phyloP scores from a whole-genome alignment of 2,797 vertebrate genomes.

The Ceyx erithaca region DNA sequence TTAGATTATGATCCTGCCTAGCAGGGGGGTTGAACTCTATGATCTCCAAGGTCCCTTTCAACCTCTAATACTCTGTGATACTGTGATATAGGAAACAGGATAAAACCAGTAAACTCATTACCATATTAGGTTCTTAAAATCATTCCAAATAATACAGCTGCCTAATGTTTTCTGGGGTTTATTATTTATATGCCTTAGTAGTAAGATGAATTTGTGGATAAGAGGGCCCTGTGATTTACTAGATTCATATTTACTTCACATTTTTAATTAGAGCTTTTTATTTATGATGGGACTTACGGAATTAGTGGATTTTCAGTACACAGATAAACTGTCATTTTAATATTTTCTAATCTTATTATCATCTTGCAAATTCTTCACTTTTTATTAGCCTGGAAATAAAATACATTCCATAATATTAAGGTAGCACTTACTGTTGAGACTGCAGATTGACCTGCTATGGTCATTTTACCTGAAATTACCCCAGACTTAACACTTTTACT shows the following conservation, averaged over 20 bases:
- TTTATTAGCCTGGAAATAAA: background rate
- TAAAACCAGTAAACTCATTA: background rate
- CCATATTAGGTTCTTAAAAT: background rate
- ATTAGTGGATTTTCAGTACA: background rate
- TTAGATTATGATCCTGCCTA: too few species aligned
- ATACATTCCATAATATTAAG: background rate
- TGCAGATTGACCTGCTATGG: background rate
- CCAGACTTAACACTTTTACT: background rate
- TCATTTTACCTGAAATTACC: background rate
- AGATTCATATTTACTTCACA: background rate
- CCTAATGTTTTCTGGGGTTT: background rate
- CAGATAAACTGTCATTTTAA: background rate
- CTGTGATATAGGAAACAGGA: background rate
- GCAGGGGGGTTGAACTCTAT: too few species aligned
- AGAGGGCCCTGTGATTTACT: background rate
- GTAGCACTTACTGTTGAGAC: background rate
- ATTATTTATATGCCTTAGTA: background rate
- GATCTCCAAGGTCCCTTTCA: too few species aligned
- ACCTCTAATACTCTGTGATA: too few species aligned
- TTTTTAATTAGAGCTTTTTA: conserved; percentile 27
- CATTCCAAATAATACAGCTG: background rate
- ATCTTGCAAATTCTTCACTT: background rate
- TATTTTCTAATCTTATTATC: background rate
- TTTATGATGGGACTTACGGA: background rate
- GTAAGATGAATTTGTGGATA: background rate